phyloP scores from a whole-genome alignment of 23 tunicate species.

The Oikopleura dioica region DNA sequence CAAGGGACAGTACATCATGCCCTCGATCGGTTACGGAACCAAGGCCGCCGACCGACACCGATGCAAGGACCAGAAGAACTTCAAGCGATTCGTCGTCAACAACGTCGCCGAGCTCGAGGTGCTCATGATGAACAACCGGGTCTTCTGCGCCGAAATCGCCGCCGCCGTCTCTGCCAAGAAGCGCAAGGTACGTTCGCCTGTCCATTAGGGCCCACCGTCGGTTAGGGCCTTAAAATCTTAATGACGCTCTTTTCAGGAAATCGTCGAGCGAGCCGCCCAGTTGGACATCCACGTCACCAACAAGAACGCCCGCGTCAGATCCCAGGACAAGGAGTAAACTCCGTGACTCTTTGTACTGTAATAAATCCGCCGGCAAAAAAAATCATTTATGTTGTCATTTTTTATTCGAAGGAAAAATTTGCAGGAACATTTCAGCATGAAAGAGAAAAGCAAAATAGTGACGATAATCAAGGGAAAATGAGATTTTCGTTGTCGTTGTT shows the following conservation, averaged over 20 bases:
- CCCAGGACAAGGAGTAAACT: slow-evolving; percentile 79
- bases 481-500: too few species aligned
- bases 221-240: neutral
- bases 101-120: slow-evolving; percentile 85
- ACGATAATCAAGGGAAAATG: too few species aligned
- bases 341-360: neutral
- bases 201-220: neutral
- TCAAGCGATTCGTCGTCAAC: slow-evolving; percentile 54
- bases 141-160: slow-evolving; percentile 90
- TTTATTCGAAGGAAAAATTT: too few species aligned
- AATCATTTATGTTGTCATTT: too few species aligned
- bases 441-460: too few species aligned
- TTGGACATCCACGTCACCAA: slow-evolving; percentile 89
- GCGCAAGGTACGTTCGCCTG: slow-evolving; percentile 28
- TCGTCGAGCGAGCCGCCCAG: slow-evolving; percentile 65
- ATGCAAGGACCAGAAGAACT: slow-evolving; percentile 64
- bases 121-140: slow-evolving; percentile 78
- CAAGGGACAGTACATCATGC: slow-evolving; percentile 93
- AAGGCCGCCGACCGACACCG: slow-evolving; percentile 57
- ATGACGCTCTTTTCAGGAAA: too few species aligned
- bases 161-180: slow-evolving; percentile 76
- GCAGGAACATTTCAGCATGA: too few species aligned
- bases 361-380: too few species aligned
- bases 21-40: slow-evolving; percentile 90
- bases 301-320: slow-evolving; percentile 60